A percentile compares a stretch with the other conserved stretches of the same genome.
Evolutionary conservation across 2,888 invertebrate species (phyloP).

Genomic region (Parnassius apollo): DNA sequence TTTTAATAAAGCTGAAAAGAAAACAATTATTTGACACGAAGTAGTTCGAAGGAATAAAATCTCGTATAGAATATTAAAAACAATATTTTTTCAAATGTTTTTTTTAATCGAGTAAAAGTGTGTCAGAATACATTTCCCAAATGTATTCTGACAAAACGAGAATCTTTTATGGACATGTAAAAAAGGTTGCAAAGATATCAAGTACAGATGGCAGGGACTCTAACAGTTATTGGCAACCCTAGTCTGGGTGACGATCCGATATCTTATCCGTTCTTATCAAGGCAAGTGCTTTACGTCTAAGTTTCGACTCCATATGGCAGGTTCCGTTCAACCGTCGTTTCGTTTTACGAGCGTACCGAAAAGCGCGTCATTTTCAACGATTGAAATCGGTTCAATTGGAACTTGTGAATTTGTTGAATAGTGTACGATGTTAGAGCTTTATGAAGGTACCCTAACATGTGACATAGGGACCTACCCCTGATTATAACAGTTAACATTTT

Average conservation of each 20-base stretch:
- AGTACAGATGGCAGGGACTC: constrained; percentile 15
- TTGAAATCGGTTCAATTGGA: constrained; percentile 30
- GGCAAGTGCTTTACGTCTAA: constrained; percentile 49
- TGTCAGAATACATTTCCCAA: neutral
- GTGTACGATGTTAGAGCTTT: neutral
- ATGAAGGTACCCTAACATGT: neutral
- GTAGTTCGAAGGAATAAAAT: neutral
- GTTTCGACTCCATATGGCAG: constrained; percentile 38
- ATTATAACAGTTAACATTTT: neutral
- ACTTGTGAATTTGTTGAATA: neutral
- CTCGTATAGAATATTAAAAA: neutral
- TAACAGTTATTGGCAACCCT: constrained; percentile 37
- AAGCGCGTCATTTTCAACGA: constrained; percentile 38
- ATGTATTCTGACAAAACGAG: neutral
- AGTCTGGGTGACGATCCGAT: constrained; percentile 30
- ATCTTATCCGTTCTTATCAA: constrained; percentile 48
- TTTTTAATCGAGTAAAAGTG: too few relatives aligned
- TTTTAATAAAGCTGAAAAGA: too few relatives aligned
- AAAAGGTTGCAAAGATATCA: constrained; percentile 17
- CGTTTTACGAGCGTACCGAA: constrained; percentile 51
- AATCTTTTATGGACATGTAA: constrained; percentile 10
- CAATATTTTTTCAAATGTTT: neutral
- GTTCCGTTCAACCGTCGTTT: constrained; percentile 44
- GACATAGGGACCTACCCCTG: neutral
- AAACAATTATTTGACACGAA: too few relatives aligned